These are phyloP conservation scores for Lycophotia porphyrea DNA, from an alignment of 2,888 invertebrate species.

Conservation along the genomic window DNA sequence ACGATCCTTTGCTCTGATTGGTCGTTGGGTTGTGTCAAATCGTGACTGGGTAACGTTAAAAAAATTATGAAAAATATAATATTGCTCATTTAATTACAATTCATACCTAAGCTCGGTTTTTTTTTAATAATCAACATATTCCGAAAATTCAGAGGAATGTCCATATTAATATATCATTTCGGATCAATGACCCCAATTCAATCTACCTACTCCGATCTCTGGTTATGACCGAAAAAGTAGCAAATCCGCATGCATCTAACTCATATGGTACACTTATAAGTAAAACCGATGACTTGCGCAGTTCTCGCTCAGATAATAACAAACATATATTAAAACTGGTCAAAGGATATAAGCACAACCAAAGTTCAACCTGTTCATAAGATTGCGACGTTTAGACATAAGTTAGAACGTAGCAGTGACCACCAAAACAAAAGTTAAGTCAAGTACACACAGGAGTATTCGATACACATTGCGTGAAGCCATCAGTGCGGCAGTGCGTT, in stretches of 20 bases:
- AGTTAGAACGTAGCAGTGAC: constrained; percentile 34
- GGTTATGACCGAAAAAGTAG: constrained; percentile 10
- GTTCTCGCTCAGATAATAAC: constrained; percentile 1
- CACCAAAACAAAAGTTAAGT: constrained; percentile 63
- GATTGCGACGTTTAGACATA: constrained; percentile 21
- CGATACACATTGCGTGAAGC: constrained; percentile 63
- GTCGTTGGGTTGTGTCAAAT: no score
- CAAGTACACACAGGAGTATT: constrained; percentile 67
- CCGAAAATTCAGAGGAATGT: no score
- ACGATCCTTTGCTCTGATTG: no score
- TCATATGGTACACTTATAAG: no score
- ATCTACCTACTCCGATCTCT: no score
- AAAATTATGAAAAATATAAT: no score
- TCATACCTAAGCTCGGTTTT: no score
- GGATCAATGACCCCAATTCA: no score
- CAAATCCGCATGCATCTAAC: background rate
- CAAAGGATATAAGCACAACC: constrained; percentile 9
- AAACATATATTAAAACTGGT: background rate
- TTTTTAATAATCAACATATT: no score
- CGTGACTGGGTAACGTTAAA: no score
- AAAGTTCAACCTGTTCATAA: constrained; percentile 38
- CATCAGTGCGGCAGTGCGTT: constrained; percentile 59
- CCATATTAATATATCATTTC: no score
- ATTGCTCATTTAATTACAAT: no score
- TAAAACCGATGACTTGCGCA: constrained; percentile 1